phyloP scores from a whole-genome alignment of 2,113 vertebrate species.

The Puffinus mauretanicus region DNA sequence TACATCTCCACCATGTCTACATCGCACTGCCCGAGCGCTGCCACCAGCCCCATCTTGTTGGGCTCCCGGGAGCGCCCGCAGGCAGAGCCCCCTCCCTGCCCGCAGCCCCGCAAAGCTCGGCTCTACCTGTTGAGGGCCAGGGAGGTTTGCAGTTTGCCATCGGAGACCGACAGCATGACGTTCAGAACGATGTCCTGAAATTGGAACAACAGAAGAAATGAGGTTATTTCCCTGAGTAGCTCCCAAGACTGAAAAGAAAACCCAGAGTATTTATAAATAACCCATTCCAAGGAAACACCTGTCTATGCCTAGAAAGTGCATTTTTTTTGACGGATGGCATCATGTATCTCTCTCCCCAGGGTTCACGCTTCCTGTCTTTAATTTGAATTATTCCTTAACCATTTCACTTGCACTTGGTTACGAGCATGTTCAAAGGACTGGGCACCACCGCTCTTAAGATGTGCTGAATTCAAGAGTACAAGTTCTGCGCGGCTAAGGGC shows the following conservation, averaged over 20 bases:
- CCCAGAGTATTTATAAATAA: background rate
- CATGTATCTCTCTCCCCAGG: background rate
- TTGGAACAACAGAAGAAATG: background rate
- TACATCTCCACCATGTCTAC: fast-evolving
- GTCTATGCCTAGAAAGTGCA: background rate
- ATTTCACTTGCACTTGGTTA: background rate
- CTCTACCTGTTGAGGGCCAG: conserved; percentile 66
- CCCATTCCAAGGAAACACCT: background rate
- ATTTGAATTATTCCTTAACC: background rate
- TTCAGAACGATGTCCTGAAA: conserved; percentile 57
- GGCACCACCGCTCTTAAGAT: fast-evolving
- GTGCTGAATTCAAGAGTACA: background rate
- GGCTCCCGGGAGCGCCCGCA: fast-evolving
- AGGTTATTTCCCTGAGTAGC: background rate
- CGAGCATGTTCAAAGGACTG: background rate
- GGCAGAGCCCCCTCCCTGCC: background rate
- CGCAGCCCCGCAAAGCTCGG: fast-evolving
- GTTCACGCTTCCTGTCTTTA: background rate
- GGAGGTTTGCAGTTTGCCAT: conserved; percentile 20
- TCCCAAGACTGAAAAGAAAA: background rate
- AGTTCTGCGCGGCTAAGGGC: background rate
- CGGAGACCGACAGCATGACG: background rate
- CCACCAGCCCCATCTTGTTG: background rate
- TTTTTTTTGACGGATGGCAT: background rate
- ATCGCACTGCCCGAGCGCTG: fast-evolving